Percentiles rank a stretch among this genome's conserved stretches.
These are phyloP conservation scores for Alces alces DNA, from an alignment of 2,113 vertebrate genomes.

Conservation along the genomic window DNA sequence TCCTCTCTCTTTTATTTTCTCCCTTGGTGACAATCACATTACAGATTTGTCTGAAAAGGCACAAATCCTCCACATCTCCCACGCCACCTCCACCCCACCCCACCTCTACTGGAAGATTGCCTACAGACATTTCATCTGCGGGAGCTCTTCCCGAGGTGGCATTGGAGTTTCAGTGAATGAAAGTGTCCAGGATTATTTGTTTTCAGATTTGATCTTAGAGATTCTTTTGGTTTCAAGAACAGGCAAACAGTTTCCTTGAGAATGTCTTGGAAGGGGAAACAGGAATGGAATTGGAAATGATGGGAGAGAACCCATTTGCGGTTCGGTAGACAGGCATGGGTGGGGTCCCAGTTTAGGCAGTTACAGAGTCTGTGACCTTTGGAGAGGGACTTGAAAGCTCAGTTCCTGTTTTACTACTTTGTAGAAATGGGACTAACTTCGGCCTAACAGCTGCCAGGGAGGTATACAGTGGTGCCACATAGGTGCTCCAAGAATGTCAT, in stretches of 20 bases:
- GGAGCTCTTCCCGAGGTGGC: not conserved
- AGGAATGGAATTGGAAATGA: not conserved
- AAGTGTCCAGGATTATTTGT: not conserved
- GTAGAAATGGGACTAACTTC: not conserved
- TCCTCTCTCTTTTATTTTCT: not conserved
- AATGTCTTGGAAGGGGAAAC: not conserved
- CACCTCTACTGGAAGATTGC: not conserved
- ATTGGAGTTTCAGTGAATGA: not conserved
- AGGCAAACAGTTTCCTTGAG: not conserved
- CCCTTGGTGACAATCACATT: conserved; percentile 39
- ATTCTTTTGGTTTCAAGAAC: not conserved
- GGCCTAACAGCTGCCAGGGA: not conserved
- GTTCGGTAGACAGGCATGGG: not conserved
- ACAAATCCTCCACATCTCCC: not conserved
- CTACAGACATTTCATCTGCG: not conserved
- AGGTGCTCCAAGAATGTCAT: not conserved
- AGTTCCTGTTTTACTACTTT: not conserved
- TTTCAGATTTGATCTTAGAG: not conserved
- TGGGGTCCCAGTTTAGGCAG: not conserved
- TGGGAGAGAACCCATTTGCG: not conserved
- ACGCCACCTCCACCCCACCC: not conserved
- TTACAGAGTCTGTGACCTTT: not conserved
- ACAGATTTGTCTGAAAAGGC: conserved; percentile 40
- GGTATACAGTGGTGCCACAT: not conserved
- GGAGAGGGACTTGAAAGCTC: not conserved